A percentile compares a stretch with the other conserved stretches of the same genome.
Conservation (phyloP, 2,113 vertebrate species). For the Pseudopipra pipra region DNA sequence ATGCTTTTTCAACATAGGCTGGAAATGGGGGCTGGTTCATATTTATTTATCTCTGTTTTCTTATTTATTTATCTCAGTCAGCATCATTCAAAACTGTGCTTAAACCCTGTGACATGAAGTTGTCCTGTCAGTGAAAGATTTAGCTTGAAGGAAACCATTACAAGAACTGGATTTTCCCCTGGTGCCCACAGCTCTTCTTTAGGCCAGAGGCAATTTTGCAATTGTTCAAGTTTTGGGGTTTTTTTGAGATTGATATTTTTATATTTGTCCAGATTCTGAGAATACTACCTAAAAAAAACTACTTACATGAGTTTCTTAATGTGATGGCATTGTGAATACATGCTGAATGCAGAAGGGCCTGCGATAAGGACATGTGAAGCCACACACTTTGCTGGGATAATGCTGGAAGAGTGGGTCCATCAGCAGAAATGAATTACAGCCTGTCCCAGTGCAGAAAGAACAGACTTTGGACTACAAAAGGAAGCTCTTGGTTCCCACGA, state of each 20-base stretch:
- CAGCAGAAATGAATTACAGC: not conserved
- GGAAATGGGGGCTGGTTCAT: not conserved
- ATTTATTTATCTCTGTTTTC: not conserved
- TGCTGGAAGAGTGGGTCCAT: not conserved
- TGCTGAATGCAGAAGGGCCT: not conserved
- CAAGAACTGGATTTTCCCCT: not conserved
- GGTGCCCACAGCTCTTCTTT: not conserved
- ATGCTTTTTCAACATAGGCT: not conserved
- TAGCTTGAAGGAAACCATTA: not conserved
- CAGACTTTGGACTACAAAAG: not conserved
- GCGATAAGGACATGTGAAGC: not conserved
- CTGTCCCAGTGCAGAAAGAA: not conserved
- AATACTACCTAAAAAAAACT: not conserved
- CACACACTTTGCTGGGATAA: fast-evolving
- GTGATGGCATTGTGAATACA: not conserved
- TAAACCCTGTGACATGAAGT: not conserved
- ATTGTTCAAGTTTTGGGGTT: not conserved
- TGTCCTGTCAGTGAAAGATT: not conserved
- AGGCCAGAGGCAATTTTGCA: not conserved
- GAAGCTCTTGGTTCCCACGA: not conserved
- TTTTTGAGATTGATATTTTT: not conserved
- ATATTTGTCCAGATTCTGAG: not conserved
- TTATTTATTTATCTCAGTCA: not conserved
- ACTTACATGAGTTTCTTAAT: not conserved
- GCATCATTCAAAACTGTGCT: not conserved